phyloP scores from a whole-genome alignment of 2,888 invertebrate genomes.

The Plebejus anna region DNA sequence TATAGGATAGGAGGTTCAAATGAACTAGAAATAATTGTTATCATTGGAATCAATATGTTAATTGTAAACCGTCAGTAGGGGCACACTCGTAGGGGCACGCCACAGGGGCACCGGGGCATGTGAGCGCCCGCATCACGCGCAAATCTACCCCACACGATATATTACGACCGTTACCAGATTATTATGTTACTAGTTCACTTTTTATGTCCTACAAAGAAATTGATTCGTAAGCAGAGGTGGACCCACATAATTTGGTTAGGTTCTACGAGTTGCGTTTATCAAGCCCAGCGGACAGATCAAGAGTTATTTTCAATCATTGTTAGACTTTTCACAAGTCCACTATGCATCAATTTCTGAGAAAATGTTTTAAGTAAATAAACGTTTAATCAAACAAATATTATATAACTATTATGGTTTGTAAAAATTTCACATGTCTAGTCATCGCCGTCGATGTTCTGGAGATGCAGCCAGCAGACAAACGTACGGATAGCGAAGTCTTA shows the following conservation, averaged over 20 bases:
- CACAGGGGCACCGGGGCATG: conserved; percentile 1
- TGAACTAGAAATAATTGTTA: conserved; percentile 1
- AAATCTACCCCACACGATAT: conserved; percentile 1
- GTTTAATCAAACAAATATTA: no score
- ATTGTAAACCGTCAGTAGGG: conserved; percentile 12
- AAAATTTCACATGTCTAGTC: no score
- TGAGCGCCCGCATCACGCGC: conserved; percentile 9
- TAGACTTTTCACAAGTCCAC: no score
- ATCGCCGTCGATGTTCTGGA: no score
- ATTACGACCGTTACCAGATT: background rate
- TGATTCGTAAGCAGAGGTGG: background rate
- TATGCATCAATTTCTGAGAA: no score
- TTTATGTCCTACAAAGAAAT: background rate
- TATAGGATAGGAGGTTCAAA: conserved; percentile 1
- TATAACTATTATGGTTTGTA: no score
- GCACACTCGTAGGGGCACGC: background rate
- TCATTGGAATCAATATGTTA: conserved; percentile 13
- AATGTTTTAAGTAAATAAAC: no score
- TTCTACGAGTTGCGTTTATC: background rate
- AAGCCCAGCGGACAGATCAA: no score
- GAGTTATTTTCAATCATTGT: no score
- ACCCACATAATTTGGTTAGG: background rate
- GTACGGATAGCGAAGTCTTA: no score
- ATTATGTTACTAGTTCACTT: conserved; percentile 1
- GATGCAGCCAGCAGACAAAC: no score